Evolutionary conservation across 1,140 invertebrate species (phyloP).

Genomic region (Diorhabda sublineata): DNA sequence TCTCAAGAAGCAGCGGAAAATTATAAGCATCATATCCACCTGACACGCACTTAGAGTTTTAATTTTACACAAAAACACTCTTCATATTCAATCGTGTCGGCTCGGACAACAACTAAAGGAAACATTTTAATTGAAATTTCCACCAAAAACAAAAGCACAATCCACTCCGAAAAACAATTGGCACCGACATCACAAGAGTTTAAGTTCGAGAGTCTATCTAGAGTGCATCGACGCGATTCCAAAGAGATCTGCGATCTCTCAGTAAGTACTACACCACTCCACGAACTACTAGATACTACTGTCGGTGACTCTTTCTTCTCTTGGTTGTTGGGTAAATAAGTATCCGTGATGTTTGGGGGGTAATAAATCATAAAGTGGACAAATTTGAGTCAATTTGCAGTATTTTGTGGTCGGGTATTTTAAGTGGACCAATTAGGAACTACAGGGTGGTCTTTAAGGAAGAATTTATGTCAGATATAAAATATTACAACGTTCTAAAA

Average conservation of each 20-base stretch:
- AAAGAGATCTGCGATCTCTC: neutral
- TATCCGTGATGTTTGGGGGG: neutral
- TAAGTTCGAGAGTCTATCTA: neutral
- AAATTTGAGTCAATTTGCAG: slow-evolving; percentile 1
- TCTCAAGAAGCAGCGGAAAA: neutral
- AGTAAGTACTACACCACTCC: neutral
- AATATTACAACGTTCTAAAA: too few relatives aligned
- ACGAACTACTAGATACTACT: neutral
- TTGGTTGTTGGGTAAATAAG: neutral
- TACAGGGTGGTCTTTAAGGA: neutral
- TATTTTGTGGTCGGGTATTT: neutral
- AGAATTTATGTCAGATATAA: too few relatives aligned
- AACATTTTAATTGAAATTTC: neutral
- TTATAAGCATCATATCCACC: neutral
- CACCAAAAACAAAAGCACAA: neutral
- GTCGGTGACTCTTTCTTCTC: too few relatives aligned
- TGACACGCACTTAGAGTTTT: neutral
- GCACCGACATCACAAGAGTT: neutral
- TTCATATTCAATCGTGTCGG: neutral
- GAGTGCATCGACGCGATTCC: neutral
- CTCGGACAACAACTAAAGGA: neutral
- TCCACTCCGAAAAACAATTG: neutral
- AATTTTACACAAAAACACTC: neutral
- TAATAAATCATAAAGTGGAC: slow-evolving; percentile 1
- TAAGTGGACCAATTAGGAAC: slow-evolving; percentile 1